These are phyloP conservation scores for Sycophaga agraensis DNA, from an alignment of 1,140 invertebrate species.

Conservation along the genomic window DNA sequence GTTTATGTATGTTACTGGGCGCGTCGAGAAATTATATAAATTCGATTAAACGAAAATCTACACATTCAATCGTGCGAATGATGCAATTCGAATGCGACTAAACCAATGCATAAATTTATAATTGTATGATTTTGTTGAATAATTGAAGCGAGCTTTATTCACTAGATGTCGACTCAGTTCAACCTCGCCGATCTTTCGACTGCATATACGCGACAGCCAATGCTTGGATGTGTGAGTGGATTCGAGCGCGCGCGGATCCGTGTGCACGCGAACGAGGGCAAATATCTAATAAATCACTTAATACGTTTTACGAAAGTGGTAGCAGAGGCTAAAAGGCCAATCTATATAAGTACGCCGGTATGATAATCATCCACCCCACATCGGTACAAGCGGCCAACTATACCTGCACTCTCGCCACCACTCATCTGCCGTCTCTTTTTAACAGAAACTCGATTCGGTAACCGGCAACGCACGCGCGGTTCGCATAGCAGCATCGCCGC, in stretches of 20 bases:
- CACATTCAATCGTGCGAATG: too few relatives aligned
- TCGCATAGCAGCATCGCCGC: not conserved
- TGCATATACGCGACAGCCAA: not conserved
- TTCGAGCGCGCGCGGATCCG: too few relatives aligned
- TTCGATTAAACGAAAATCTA: too few relatives aligned
- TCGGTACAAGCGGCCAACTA: constrained; percentile 2
- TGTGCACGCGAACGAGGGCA: not conserved
- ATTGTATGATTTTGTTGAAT: constrained; percentile 4
- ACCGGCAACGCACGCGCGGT: constrained; percentile 17
- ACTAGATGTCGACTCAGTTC: not conserved
- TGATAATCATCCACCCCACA: constrained; percentile 9
- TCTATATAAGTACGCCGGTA: constrained; percentile 26
- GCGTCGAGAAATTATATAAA: too few relatives aligned
- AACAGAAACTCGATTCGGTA: constrained; percentile 26
- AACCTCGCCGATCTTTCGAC: not conserved
- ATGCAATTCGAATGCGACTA: too few relatives aligned
- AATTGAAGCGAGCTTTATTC: not conserved
- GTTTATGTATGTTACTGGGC: too few relatives aligned
- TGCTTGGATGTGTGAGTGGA: too few relatives aligned
- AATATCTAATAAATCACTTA: constrained; percentile 31
- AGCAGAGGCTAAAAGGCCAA: constrained; percentile 27
- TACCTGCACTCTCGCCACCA: constrained; percentile 9
- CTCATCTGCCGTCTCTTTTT: constrained; percentile 8
- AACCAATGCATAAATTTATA: not conserved
- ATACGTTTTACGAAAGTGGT: constrained; percentile 28